Conservation (phyloP, 2,113 vertebrate genomes). For the Ibidorhyncha struthersii region DNA sequence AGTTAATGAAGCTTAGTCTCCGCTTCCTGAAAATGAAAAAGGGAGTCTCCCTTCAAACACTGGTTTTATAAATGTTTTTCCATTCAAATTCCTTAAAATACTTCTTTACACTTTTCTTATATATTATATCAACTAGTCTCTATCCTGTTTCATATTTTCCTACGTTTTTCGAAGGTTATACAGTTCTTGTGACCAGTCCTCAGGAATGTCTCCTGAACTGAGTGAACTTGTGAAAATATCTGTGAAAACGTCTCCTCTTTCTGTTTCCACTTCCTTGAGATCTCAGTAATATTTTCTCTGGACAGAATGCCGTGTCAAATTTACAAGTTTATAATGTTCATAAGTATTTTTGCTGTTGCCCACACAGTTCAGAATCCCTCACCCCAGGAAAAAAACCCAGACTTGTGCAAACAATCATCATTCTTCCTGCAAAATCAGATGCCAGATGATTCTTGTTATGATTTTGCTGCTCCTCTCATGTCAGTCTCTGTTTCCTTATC, state of each 20-base stretch:
- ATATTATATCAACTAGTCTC: neutral
- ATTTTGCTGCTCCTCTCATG: neutral
- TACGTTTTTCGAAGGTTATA: slow-evolving; percentile 44
- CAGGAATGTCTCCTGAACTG: slow-evolving; percentile 46
- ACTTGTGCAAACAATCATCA: neutral
- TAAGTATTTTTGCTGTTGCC: slow-evolving; percentile 39
- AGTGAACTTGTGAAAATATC: slow-evolving; percentile 66
- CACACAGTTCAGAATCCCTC: neutral
- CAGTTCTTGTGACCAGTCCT: slow-evolving; percentile 35
- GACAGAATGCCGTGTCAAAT: slow-evolving; percentile 23
- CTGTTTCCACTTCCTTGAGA: slow-evolving; percentile 59
- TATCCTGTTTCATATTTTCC: neutral
- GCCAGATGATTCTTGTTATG: neutral
- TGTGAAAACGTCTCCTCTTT: slow-evolving; percentile 57
- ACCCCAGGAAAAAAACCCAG: neutral
- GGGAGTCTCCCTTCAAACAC: neutral
- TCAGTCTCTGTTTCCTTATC: neutral
- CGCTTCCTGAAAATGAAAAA: neutral
- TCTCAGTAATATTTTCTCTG: slow-evolving; percentile 66
- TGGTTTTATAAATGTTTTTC: slow-evolving; percentile 53
- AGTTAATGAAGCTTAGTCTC: slow-evolving; percentile 6
- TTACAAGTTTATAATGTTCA: slow-evolving; percentile 8
- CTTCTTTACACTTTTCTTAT: slow-evolving; percentile 27
- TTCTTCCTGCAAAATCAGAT: slow-evolving; percentile 28
- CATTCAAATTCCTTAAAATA: slow-evolving; percentile 11